phyloP scores from a whole-genome alignment of 2,888 invertebrate genomes.

The Hirtodrosophila histrioides region DNA sequence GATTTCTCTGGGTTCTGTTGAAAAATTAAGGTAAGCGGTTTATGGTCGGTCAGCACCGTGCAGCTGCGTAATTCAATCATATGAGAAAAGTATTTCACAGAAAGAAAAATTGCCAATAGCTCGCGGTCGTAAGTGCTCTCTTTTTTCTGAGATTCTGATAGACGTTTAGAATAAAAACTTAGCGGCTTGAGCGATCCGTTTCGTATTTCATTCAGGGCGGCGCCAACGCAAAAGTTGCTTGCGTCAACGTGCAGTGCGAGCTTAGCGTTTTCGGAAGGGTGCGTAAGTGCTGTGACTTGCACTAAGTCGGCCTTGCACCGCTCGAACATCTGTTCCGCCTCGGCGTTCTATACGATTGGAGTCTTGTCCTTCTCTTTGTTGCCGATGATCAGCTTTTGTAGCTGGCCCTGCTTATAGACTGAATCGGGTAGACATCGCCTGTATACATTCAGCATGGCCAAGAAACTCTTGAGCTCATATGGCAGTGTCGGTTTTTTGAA shows the following conservation, averaged over 20 bases:
- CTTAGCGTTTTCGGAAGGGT: conserved; percentile 31
- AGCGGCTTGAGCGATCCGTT: conserved; percentile 6
- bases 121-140: conserved; percentile 16
- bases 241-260: conserved; percentile 40
- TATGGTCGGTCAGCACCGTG: no score
- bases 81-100: conserved; percentile 13
- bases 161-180: conserved; percentile 12
- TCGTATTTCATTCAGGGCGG: conserved; percentile 21
- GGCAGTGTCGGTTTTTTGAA: conserved; percentile 27
- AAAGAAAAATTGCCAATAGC: conserved; percentile 15
- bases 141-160: conserved; percentile 10
- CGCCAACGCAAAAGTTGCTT: conserved; percentile 37
- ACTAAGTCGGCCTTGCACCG: conserved; percentile 33
- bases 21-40: no score
- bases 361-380: conserved; percentile 40
- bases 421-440: conserved; percentile 33
- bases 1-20: no score
- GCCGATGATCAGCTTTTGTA: conserved; percentile 25
- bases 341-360: conserved; percentile 30
- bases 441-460: conserved; percentile 33
- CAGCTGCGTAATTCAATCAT: no score
- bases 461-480: conserved; percentile 31
- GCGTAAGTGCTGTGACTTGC: conserved; percentile 15
- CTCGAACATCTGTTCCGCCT: conserved; percentile 32
- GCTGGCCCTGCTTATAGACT: conserved; percentile 21